These are phyloP conservation scores for Chelon labrosus DNA, from an alignment of 2,797 vertebrate genomes.

Conservation along the genomic window DNA sequence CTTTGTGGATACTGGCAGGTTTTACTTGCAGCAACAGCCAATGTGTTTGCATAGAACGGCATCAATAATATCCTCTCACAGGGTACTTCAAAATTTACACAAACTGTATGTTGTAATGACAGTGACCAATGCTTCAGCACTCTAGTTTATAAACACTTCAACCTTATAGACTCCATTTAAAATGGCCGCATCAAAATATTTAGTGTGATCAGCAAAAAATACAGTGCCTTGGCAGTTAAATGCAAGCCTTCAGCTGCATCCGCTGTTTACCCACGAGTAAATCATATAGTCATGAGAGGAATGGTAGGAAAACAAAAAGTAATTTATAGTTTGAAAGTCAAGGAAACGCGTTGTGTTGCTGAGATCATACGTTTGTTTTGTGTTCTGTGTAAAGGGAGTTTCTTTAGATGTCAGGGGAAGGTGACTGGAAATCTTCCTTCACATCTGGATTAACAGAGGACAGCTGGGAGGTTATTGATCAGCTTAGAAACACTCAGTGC, in stretches of 20 bases:
- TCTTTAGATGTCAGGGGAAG: conserved; percentile 6
- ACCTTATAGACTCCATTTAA: background rate
- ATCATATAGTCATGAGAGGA: conserved; percentile 6
- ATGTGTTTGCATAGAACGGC: background rate
- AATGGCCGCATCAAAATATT: conserved; percentile 25
- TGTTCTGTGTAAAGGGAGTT: conserved; percentile 30
- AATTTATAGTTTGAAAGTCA: background rate
- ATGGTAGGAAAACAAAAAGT: conserved; percentile 8
- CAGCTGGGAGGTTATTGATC: background rate
- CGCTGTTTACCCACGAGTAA: conserved; percentile 18
- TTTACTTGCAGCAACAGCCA: background rate
- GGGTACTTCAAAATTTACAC: background rate
- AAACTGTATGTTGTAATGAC: too few species aligned
- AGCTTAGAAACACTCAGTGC: background rate
- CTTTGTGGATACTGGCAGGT: background rate
- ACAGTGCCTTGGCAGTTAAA: background rate
- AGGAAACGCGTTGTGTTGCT: background rate
- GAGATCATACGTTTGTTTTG: conserved; percentile 38
- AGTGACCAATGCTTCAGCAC: background rate
- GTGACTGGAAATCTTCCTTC: background rate
- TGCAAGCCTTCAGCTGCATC: background rate
- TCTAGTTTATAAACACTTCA: conserved; percentile 1
- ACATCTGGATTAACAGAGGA: background rate
- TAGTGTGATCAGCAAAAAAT: background rate
- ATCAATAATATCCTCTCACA: background rate